Conservation (phyloP, 2,113 vertebrate species). For the Columbina picui region DNA sequence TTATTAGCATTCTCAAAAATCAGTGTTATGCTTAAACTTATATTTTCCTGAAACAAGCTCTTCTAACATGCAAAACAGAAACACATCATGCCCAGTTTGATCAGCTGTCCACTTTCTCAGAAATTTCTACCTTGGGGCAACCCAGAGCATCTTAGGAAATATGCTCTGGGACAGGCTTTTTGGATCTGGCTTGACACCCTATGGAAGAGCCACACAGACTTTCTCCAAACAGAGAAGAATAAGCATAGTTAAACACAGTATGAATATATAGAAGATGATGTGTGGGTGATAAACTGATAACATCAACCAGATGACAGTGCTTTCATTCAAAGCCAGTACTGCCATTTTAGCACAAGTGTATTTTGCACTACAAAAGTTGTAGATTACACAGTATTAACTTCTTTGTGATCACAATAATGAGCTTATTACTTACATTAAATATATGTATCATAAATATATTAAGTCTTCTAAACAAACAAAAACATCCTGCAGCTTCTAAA, state of each 20-base stretch:
- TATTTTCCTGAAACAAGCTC: background rate
- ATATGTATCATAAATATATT: background rate
- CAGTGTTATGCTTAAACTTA: background rate
- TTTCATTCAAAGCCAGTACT: background rate
- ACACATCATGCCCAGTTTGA: background rate
- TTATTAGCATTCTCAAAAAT: background rate
- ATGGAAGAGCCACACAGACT: background rate
- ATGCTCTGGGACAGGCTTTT: background rate
- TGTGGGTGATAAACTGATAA: background rate
- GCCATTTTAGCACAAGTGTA: background rate
- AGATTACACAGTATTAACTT: background rate
- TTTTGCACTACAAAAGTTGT: background rate
- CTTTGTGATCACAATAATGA: background rate
- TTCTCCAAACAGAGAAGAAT: background rate
- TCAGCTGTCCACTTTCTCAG: background rate
- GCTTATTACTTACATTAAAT: background rate
- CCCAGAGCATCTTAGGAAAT: background rate
- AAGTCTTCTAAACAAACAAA: background rate
- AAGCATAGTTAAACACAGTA: background rate
- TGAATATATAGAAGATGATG: background rate
- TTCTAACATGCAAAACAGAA: background rate
- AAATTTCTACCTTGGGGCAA: background rate
- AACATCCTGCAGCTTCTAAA: background rate
- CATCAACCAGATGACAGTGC: background rate
- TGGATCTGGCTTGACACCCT: background rate